These are phyloP conservation scores for Macroteleia sp. DNA, from an alignment of 2,888 invertebrate species.

Conservation along the genomic window DNA sequence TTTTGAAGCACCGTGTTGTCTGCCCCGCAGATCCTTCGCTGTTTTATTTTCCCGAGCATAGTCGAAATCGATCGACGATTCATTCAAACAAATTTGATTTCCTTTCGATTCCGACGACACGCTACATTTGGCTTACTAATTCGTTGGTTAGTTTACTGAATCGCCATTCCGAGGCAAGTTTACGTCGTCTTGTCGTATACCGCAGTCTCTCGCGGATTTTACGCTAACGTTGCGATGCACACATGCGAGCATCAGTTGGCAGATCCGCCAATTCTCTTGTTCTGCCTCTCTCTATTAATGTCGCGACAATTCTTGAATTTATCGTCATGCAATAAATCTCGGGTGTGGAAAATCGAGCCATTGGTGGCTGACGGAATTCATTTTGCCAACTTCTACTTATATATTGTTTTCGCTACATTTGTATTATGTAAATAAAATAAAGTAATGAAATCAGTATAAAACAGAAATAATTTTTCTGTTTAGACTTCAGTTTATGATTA, in stretches of 20 bases:
- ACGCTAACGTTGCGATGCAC: background rate
- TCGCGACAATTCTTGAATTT: slow-evolving; percentile 74
- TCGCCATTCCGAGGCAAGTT: background rate
- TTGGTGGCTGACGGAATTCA: slow-evolving; percentile 10
- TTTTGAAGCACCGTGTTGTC: slow-evolving; percentile 5
- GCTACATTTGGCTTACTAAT: slow-evolving; percentile 68
- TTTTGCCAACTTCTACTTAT: slow-evolving; percentile 43
- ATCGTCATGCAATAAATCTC: slow-evolving; percentile 43
- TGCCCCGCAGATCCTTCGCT: slow-evolving; percentile 1
- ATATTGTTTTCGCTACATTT: no score
- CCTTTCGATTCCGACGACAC: slow-evolving; percentile 1
- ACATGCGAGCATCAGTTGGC: slow-evolving; percentile 66
- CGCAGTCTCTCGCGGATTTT: slow-evolving; percentile 28
- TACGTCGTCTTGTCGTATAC: background rate
- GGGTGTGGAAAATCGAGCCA: slow-evolving; percentile 9
- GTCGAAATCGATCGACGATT: slow-evolving; percentile 3
- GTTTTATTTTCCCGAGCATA: background rate
- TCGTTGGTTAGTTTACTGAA: slow-evolving; percentile 28
- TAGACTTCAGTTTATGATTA: no score
- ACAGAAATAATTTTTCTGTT: no score
- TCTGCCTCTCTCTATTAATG: slow-evolving; percentile 65
- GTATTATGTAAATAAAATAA: no score
- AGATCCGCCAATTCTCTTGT: slow-evolving; percentile 73
- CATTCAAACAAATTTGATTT: slow-evolving; percentile 4
- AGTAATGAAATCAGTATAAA: no score